Base-by-base conservation (phyloP, 2,113 vertebrate species). In the Misgurnus mizolepis region DNA sequence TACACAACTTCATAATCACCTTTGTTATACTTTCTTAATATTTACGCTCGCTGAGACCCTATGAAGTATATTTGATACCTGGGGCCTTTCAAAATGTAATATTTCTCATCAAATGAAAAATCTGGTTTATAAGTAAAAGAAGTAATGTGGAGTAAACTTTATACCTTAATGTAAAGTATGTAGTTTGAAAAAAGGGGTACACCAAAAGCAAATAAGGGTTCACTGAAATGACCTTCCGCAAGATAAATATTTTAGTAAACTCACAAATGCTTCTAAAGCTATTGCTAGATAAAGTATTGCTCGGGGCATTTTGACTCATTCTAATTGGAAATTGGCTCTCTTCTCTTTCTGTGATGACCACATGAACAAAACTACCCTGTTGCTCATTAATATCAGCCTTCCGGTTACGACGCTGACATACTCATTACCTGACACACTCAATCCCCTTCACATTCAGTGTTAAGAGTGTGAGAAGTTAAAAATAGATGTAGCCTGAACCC, bases 401-500 rank as follows among this genome's bases (percentile, higher is more conserved):
- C 17, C 34, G 56, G 47, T 58, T 12, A n/a, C 1, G 62, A 39
- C 49, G 40, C 74, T 76, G 60, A 75, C 72, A 76, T 45, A 40
- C 10, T 76, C 74, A 76, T 76, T 76, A 76, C 74, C 53, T 53
- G 61, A 40, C 74, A 50, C 45, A 76, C 27, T 76, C 61, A 66
- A 66, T 76, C 74, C 61, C 45, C 60, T 65, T 53, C 50, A 53
- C 50, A 53, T 14, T 53, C 61, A 66, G 18, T 66, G 47, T 10
- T 66, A 9, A 77, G 62, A 22, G 75, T 67, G 74, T 41, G 61
- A 76, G 47, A 5, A 4, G 14, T 61, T 65, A 66, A 12, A 55
- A 77, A 77, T 76, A 76, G 60, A 34, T 76, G 27, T n/a, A 50
- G 18, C 58, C 72, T 64, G 22, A 64, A 76, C 41, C 27, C 47